Base-by-base conservation (phyloP, 2,888 invertebrate species). In the Chalcis sispes region DNA sequence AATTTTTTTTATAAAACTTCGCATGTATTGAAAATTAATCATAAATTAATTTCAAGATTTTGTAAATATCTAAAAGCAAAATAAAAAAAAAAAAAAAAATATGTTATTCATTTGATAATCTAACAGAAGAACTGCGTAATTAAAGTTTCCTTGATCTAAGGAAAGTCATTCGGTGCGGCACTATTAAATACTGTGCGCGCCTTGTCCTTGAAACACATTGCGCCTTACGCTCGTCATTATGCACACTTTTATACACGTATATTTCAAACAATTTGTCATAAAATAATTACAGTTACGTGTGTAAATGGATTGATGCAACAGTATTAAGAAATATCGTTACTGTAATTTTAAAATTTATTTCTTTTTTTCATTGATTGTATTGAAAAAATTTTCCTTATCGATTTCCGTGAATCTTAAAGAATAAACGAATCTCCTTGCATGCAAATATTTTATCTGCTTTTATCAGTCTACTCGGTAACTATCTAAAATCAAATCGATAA, bases 161-260 rank as follows among this genome's bases (percentile, higher is more conserved):
- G 20, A 20, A 36, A 50, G 15, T 2, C 8, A 32, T 20, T 50
- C 50, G 4, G 50, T 20, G n/a, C 15, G 50, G n/a, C 0, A 20
- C 27, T 23, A 32, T 1, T n/a, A 20, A 50, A 50, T 50, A 50
- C 15, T 15, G n/a, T n/a, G n/a, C 54, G 40, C 29, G 23, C 40
- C 46, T 42, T 23, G 67, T 67, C 74, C 74, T 74, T 74, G 74
- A 74, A 74, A 74, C 62, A 74, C 62, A 74, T 74, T 74, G 54
- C 54, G n/a, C 52, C 23, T 46, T 36, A 48, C 18, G 56, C 27
- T 69, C 48, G 36, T 29, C 27, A 29, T n/a, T n/a, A 52, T 70
- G 61, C 71, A 32, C 32, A 20, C 27, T 20, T 10, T 70, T 27
- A 64, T n/a, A 29, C 15, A 29, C n/a, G 18, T 29, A 64, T 32